A percentile compares a stretch with the other conserved stretches of the same genome.
phyloP scores from a whole-genome alignment of 1,140 invertebrate species.

The Cyclina sinensis region DNA sequence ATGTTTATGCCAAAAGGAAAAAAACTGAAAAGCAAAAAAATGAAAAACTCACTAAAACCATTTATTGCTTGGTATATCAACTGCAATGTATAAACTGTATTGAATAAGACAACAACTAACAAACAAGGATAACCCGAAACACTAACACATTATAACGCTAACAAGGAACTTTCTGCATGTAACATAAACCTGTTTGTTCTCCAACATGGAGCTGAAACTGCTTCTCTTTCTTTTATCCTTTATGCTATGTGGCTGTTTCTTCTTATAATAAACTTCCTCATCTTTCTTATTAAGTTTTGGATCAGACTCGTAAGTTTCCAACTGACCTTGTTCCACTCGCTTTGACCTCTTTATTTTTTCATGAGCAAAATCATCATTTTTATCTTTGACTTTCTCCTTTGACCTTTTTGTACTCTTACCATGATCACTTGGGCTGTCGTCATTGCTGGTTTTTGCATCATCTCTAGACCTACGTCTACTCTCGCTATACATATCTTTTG shows the following conservation, averaged over 20 bases:
- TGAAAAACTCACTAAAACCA: no score
- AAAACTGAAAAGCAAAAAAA: no score
- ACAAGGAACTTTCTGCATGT: no score
- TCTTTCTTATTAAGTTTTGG: not conserved
- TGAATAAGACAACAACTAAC: no score
- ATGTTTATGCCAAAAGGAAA: no score
- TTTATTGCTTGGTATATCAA: no score
- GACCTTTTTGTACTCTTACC: not conserved
- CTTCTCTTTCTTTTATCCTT: slow-evolving; percentile 54
- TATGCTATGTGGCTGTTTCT: slow-evolving; percentile 20
- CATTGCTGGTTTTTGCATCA: not conserved
- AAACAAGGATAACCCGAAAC: no score
- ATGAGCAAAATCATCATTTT: slow-evolving; percentile 64
- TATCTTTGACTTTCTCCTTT: slow-evolving; percentile 44
- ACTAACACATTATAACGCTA: no score
- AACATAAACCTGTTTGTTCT: slow-evolving; percentile 19
- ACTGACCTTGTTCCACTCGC: not conserved
- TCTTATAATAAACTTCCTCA: slow-evolving; percentile 35
- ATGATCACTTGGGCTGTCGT: not conserved
- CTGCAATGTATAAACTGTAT: no score
- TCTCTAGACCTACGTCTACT: slow-evolving; percentile 12
- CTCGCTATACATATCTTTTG: not conserved
- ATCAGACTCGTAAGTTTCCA: not conserved
- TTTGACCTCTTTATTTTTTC: slow-evolving; percentile 56
- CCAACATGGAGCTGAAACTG: slow-evolving; percentile 35